Conservation (phyloP, 2,797 vertebrate genomes). For the Phrynocephalus vlangalii region DNA sequence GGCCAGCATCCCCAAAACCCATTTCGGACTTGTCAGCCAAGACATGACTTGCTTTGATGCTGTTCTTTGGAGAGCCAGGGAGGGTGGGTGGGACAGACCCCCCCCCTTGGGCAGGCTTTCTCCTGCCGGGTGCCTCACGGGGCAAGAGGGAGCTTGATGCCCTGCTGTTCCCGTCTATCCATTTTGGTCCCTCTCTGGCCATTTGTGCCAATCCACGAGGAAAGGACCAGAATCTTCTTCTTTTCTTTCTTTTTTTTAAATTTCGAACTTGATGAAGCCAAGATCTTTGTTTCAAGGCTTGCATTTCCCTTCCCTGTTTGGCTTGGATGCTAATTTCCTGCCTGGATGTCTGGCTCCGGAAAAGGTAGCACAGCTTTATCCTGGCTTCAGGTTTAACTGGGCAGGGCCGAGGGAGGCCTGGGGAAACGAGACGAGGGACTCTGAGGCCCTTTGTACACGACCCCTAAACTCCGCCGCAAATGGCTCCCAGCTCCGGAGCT, state of each 20-base stretch:
- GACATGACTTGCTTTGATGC: too few relatives aligned
- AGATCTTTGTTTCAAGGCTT: background rate
- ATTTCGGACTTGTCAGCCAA: too few relatives aligned
- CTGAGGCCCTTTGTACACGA: too few relatives aligned
- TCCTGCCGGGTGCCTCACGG: background rate
- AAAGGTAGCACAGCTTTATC: background rate
- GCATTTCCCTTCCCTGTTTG: background rate
- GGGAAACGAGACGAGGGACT: too few relatives aligned
- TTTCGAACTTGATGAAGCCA: too few relatives aligned
- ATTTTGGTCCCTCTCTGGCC: background rate
- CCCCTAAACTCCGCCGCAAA: too few relatives aligned
- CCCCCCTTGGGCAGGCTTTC: background rate
- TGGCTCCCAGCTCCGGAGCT: too few relatives aligned
- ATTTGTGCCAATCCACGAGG: background rate
- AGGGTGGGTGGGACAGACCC: too few relatives aligned
- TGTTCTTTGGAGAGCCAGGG: background rate
- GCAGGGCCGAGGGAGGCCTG: too few relatives aligned
- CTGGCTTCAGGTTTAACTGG: too few relatives aligned
- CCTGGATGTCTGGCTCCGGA: background rate
- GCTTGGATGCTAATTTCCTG: background rate
- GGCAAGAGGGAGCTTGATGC: too few relatives aligned
- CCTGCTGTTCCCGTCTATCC: background rate
- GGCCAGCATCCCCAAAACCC: too few relatives aligned
- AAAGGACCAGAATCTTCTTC: background rate
- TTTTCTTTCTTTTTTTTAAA: background rate